Evolutionary conservation across 2,797 vertebrate species (phyloP).

Genomic region (Gouania willdenowi): DNA sequence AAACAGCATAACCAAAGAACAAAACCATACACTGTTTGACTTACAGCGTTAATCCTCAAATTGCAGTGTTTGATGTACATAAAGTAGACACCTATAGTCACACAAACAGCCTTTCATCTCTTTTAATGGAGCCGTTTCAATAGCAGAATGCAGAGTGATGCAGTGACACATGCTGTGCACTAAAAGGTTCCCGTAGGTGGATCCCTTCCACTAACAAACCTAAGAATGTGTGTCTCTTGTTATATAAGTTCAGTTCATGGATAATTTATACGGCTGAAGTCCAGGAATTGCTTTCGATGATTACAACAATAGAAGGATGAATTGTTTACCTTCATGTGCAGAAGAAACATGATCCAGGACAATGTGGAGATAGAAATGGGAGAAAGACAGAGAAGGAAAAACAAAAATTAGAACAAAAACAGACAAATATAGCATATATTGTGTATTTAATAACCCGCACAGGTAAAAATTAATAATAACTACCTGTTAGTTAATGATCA

Average conservation of each 20-base stretch:
- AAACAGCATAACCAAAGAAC: no score
- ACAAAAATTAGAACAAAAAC: slow-evolving; percentile 19
- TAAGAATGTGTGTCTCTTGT: slow-evolving; percentile 20
- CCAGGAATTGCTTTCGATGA: background rate
- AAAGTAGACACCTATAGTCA: background rate
- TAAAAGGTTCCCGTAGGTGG: slow-evolving; percentile 14
- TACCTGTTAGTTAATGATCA: no score
- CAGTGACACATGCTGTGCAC: slow-evolving; percentile 26
- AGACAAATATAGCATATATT: no score
- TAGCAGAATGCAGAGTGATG: slow-evolving; percentile 25
- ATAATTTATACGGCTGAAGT: slow-evolving; percentile 11
- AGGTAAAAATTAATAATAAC: no score
- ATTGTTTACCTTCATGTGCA: slow-evolving; percentile 49
- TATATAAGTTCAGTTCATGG: slow-evolving; percentile 22
- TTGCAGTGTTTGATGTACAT: slow-evolving; percentile 13
- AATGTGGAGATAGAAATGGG: background rate
- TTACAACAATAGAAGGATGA: slow-evolving; percentile 1
- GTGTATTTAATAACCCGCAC: no score
- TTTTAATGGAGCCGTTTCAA: slow-evolving; percentile 22
- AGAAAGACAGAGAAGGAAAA: slow-evolving; percentile 8
- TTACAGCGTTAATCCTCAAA: no score
- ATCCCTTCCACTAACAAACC: slow-evolving; percentile 15
- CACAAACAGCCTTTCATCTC: slow-evolving; percentile 10
- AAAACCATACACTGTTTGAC: no score
- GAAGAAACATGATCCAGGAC: slow-evolving; percentile 3